These are phyloP conservation scores for Brachylomia viminalis DNA, from an alignment of 2,888 invertebrate species.

Conservation along the genomic window DNA sequence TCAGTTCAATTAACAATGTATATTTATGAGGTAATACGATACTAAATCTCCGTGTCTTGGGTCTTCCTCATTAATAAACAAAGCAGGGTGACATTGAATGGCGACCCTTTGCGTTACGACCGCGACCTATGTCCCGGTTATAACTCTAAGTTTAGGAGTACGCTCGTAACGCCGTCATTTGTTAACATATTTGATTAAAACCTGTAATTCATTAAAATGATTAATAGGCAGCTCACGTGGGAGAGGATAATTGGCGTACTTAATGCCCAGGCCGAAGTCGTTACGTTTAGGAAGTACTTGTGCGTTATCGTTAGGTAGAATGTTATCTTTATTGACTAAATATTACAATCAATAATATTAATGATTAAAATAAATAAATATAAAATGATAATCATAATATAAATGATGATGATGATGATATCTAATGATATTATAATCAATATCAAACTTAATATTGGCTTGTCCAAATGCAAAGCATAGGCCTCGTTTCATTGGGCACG, in stretches of 20 bases:
- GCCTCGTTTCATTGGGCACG: background rate
- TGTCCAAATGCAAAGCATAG: too few species aligned
- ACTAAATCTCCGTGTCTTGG: constrained; percentile 80
- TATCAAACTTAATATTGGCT: too few species aligned
- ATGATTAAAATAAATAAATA: too few species aligned
- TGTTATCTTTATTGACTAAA: constrained; percentile 6
- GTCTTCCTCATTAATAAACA: constrained; percentile 77
- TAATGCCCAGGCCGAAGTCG: constrained; percentile 29
- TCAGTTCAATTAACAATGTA: constrained; percentile 77
- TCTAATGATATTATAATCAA: too few species aligned
- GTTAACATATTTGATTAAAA: constrained; percentile 70
- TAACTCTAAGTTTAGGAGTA: constrained; percentile 57
- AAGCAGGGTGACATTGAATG: constrained; percentile 61
- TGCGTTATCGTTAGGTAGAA: constrained; percentile 16
- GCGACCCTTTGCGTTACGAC: constrained; percentile 52
- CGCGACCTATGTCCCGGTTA: constrained; percentile 62
- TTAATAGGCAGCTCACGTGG: constrained; percentile 53
- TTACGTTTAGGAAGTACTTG: constrained; percentile 21
- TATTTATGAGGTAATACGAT: constrained; percentile 81
- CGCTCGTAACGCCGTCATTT: constrained; percentile 63
- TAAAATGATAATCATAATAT: too few species aligned
- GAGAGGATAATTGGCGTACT: constrained; percentile 38
- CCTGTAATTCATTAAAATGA: constrained; percentile 63
- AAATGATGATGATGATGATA: too few species aligned
- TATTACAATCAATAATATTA: too few species aligned